These are phyloP conservation scores for Andrena bucephala DNA, from an alignment of 2,888 invertebrate species.

Conservation along the genomic window DNA sequence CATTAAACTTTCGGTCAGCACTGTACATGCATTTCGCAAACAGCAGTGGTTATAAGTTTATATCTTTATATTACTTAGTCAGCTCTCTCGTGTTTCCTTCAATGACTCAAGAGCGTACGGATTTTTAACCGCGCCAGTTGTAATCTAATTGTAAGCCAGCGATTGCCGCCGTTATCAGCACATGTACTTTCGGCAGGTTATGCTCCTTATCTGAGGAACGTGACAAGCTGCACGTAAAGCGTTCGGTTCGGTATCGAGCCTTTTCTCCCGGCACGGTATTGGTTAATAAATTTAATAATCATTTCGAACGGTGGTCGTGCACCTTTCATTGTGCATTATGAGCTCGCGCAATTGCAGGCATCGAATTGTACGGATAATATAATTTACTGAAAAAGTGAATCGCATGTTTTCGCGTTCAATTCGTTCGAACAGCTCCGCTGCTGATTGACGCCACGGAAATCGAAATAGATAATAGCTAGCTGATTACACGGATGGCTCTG, in stretches of 20 bases:
- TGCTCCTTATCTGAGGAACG: constrained; percentile 53
- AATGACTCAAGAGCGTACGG: constrained; percentile 4
- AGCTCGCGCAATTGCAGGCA: background rate
- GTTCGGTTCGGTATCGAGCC: constrained; percentile 4
- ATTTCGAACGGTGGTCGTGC: too few relatives aligned
- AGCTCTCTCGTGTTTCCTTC: background rate
- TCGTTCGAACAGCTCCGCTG: background rate
- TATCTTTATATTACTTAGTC: background rate
- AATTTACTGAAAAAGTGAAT: constrained; percentile 15
- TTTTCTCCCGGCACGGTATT: constrained; percentile 17
- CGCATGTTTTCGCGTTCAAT: constrained; percentile 11
- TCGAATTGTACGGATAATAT: background rate
- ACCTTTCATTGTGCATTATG: too few relatives aligned
- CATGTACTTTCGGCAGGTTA: constrained; percentile 20
- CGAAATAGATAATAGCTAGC: constrained; percentile 31
- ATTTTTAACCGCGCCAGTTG: constrained; percentile 14
- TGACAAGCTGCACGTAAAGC: constrained; percentile 56
- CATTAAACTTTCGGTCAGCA: background rate
- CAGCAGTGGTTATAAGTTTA: background rate
- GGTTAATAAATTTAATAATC: constrained; percentile 46
- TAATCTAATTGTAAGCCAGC: constrained; percentile 8
- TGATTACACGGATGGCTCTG: constrained; percentile 25
- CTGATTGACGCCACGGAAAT: constrained; percentile 19
- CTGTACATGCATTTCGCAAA: background rate
- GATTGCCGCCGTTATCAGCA: constrained; percentile 20